Base-by-base conservation (phyloP, 2,888 invertebrate genomes). In the Pheosia tremula region DNA sequence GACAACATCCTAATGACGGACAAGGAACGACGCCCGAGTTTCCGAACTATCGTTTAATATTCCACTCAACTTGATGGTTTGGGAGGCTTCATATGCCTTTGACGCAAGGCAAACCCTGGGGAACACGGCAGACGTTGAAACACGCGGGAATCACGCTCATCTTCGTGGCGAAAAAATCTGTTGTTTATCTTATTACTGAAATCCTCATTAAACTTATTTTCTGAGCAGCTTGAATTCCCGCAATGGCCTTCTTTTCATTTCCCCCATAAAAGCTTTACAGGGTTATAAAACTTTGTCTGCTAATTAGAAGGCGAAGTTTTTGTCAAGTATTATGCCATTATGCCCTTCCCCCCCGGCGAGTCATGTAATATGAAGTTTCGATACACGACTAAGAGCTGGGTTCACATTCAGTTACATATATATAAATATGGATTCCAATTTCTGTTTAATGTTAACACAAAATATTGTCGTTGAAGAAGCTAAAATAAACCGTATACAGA, bases 1-100 rank as follows among this genome's bases (percentile, higher is more conserved):
- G 64, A 68, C 66, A 71, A 71, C 63, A 64, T 74, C 71, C 63
- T 71, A 68, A 74, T 74, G 71, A 71, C 54, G 61, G 36, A 56
- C 56, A 60, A 57, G 50, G 56, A 65, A 55, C 53, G 13, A 24
- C 5, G 60, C 58, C 62, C 57, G n/a, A 58, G 45, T 52, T 24
- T 36, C 10, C 5, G 24, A 37, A 58, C n/a, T 55, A 10, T 57
- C 10, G 53, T 53, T 53, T 38, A 10, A 38, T 53, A 38, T 37
- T 6, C 36, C 53, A 8, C 11, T 10, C 24, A 11, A 36, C 49
- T 50, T 4, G 24, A 24, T n/a, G 6, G 49, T 5, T 50, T 4
- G 8, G 7, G 13, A 13, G 13, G 49, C 13, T 3, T 4, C 8
- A 50, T 24, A 9, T 24, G 50, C 5, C 24, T 24, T 50, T 24